A percentile compares a stretch with the other conserved stretches of the same genome.
These are phyloP conservation scores for Nomada goodeniana DNA, from an alignment of 2,888 invertebrate species.

Conservation along the genomic window DNA sequence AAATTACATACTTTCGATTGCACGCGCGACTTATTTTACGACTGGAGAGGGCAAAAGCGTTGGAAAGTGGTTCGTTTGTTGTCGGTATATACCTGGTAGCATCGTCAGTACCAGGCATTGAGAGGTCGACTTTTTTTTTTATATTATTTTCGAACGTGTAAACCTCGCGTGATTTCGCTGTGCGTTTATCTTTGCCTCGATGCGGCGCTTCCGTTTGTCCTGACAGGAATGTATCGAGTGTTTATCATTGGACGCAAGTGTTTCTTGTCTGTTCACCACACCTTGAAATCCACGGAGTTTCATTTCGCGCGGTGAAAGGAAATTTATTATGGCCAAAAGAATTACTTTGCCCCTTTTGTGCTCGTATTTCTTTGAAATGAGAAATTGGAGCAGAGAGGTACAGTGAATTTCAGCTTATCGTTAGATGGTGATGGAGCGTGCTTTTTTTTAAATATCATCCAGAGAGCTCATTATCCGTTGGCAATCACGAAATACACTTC, in stretches of 20 bases:
- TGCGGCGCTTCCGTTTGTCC: slow-evolving; percentile 46
- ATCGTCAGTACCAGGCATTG: neutral
- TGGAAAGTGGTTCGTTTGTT: neutral
- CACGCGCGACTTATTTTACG: slow-evolving; percentile 26
- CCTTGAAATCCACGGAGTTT: slow-evolving; percentile 38
- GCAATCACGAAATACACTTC: slow-evolving; percentile 6
- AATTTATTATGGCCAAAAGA: neutral
- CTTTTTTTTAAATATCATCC: neutral
- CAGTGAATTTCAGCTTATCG: neutral
- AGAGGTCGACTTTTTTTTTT: neutral
- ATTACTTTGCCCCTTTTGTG: neutral
- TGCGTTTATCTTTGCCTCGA: slow-evolving; percentile 43
- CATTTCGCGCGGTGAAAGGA: slow-evolving; percentile 10
- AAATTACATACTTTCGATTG: slow-evolving; percentile 51
- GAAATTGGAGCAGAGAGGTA: no score
- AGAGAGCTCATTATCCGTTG: slow-evolving; percentile 1
- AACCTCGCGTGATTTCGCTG: slow-evolving; percentile 36
- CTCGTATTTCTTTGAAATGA: neutral
- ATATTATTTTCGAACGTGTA: slow-evolving; percentile 20
- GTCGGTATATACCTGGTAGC: neutral
- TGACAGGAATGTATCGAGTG: slow-evolving; percentile 37
- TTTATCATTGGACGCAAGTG: slow-evolving; percentile 18
- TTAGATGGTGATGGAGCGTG: neutral
- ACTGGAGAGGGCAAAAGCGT: neutral
- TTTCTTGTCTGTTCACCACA: slow-evolving; percentile 33